Conservation (phyloP, 2,797 vertebrate genomes). For the Coranthus polyacanthus region DNA sequence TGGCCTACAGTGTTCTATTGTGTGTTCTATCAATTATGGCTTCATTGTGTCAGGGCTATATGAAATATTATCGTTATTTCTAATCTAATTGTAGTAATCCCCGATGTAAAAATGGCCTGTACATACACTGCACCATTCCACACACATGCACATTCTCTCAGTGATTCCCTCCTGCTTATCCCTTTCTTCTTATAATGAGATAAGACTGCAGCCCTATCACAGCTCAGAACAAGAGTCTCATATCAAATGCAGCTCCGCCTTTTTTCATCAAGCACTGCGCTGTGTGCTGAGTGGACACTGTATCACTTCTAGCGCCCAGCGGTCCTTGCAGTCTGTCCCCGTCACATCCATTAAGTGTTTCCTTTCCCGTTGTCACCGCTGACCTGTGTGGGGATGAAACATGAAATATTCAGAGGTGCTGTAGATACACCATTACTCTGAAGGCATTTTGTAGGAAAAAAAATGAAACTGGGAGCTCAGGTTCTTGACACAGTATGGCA, state of each 20-base stretch:
- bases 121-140: too few relatives aligned
- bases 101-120: constrained; percentile 21
- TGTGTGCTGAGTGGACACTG: constrained; percentile 12
- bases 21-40: constrained; percentile 51
- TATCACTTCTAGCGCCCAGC: constrained; percentile 39
- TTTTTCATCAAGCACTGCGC: constrained; percentile 11
- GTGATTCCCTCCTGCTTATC: neutral
- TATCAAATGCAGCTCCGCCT: constrained; percentile 22
- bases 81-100: constrained; percentile 46
- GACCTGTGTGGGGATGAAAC: constrained; percentile 54
- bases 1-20: constrained; percentile 40
- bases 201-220: constrained; percentile 14
- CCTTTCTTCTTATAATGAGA: constrained; percentile 24
- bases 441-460: constrained; percentile 51
- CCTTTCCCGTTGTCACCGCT: constrained; percentile 40
- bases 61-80: constrained; percentile 64
- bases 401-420: constrained; percentile 75
- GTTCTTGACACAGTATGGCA: constrained; percentile 5
- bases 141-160: neutral
- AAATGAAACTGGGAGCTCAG: constrained; percentile 10
- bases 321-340: constrained; percentile 41
- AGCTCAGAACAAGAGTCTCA: constrained; percentile 37
- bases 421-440: constrained; percentile 64
- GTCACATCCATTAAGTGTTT: constrained; percentile 53
- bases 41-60: constrained; percentile 44